Evolutionary conservation across 2,888 invertebrate species (phyloP), one percentile per base, ranked within the genome.

Genomic region (Amblyteles armatorius): DNA sequence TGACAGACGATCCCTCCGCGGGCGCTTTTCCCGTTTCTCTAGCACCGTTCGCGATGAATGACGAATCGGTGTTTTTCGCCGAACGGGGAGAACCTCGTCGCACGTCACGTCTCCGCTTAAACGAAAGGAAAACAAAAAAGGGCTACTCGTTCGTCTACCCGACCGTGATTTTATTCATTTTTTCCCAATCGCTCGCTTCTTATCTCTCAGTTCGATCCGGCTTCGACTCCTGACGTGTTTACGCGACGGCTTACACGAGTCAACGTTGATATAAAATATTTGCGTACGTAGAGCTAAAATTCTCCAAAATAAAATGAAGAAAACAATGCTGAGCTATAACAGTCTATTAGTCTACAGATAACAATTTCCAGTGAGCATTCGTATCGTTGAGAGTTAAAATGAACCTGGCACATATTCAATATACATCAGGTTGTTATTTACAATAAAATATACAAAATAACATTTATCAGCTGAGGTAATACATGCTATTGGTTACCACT

Each of bases 1-100:
- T 50, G 82, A 86, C 84, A 82, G 86, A 71, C 74, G 50, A 86
- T 84, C 78, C 82, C 76, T 72, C 68, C 65, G 57, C 19, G 67
- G 33, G 22, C 48, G n/a, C 76, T 63, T 67, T 40, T 16, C 29
- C 60, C 55, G 0, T 26, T 29, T 16, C n/a, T 19, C 44, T 72
- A 26, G 16, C 19, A 68, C 3, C 36, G n/a, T 55, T 29, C 50
- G 52, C 79, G 63, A 80, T 67, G 73, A 80, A 82, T 80, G 84
- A 84, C 48, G 77, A 57, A 81, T 84, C 80, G 57, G 33, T 69
- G 13, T 73, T 68, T 55, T 29, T 52, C 52, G 26, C 33, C 13
- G 63, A 16, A 33, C 57, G 1, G 5, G 7, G n/a, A 60, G 73
- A 48, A 29, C 44, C 73, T 48, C 63, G 26, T 22, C 9, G 36